Evolutionary conservation across 2,797 vertebrate genomes (phyloP), one percentile per base, ranked within the genome.

Genomic region (Poecilia velifera): DNA sequence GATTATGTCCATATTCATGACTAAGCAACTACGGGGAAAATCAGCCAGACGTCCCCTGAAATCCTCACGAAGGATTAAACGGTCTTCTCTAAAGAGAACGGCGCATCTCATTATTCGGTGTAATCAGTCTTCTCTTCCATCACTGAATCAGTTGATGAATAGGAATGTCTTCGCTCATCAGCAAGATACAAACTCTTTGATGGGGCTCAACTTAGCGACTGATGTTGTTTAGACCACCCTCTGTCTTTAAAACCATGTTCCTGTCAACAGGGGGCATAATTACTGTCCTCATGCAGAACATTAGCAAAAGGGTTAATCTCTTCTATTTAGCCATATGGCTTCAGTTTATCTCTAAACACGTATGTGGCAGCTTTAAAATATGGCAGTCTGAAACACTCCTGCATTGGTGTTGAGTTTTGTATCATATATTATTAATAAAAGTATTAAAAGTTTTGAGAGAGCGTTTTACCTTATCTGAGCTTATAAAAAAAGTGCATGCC

Each of bases 131-230:
- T 76, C 43, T 74, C 53, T 75, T 16, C 31, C 4, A 28, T 78
- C 59, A 51, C 64, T 78, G 59, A 73, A 81, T 75, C 64, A 76
- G 84, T 87, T 76, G 78, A 89, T 86, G 82, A 90, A 85, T 80
- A 79, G 81, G 53, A 76, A 80, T 72, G 83, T 72, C 77, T 72
- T 59, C 47, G 64, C 76, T 87, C 84, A 81, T 85, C 84, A 77
- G 86, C 77, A 87, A 77, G 82, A 88, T 76, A 77, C 73, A 70
- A 20, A 6, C 55, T 81, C 77, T 82, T 82, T 22, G 53, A 72
- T 76, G 87, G 70, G 47, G 51, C 62, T 84, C 12, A 68, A 81
- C 83, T 89, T 73, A 81, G 84, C 82, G 74, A 80, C 77, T 88
- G 89, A 87, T 85, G 81, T 83, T 62, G 81, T 83, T 49, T 66